Base-by-base conservation (phyloP, 2,797 vertebrate genomes). In the Triplophysa bombifrons region DNA sequence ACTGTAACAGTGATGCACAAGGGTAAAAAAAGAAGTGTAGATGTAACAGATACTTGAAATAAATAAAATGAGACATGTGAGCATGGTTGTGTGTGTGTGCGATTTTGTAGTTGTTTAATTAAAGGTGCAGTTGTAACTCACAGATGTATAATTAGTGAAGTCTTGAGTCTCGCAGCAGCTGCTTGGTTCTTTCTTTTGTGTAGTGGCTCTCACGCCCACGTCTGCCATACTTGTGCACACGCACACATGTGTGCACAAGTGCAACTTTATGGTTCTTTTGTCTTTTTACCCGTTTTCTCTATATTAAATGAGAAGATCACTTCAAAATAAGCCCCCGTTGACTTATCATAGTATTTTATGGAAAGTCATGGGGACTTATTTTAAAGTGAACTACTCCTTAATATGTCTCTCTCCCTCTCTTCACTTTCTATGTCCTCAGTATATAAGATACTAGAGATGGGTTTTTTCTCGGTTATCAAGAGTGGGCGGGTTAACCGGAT, bases 91-190 rank as follows among this genome's bases (percentile, higher is more conserved):
- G 76, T 25, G 41, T 41, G 38, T 67, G 65, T 48, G 44, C 53
- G 38, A 55, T 63, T 25, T 48, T 73, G 56, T 48, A 20, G 25
- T 74, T 38, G 19, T 72, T 74, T 83, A 76, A 75, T 83, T 83
- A 76, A 66, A 72, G 60, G 61, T 76, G 61, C 4, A 17, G 60
- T 63, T 75, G 51, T 58, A 61, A 66, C 61, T 72, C 67, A 76
- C 67, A 80, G 73, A 75, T 83, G 53, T 67, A 51, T 83, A 80
- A 83, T 83, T 76, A 80, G 46, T 46, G 44, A 74, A 66, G 73
- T 68, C 67, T 76, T 75, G 80, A 80, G 72, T 17, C 71, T 65
- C 11, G 14, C 51, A 60, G 82, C 77, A 83, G 61, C 34, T 80
- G 77, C 68, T 68, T 30, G 48, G 46, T 22, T 56, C 74, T 66